Conservation (phyloP, 2,888 invertebrate genomes). For the Pasiphila rectangulata region DNA sequence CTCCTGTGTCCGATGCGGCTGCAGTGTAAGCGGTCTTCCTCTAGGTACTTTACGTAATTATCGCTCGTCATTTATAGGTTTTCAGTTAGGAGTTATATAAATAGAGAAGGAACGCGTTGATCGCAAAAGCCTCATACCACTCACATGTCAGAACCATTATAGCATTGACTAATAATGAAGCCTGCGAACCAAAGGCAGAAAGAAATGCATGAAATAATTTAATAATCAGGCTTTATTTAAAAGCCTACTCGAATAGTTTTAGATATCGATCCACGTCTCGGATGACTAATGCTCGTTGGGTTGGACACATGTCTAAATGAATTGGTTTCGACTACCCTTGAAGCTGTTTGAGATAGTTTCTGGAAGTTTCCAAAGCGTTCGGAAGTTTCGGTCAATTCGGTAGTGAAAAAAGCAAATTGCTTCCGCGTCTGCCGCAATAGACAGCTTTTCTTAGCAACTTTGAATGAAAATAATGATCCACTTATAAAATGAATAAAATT, state of each 20-base stretch:
- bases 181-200: not conserved
- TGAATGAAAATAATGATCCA: too few relatives aligned
- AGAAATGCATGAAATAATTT: constrained; percentile 2
- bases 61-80: too few relatives aligned
- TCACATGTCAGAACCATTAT: not conserved
- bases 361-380: constrained; percentile 2
- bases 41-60: too few relatives aligned
- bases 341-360: constrained; percentile 6
- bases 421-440: too few relatives aligned
- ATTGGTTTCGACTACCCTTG: constrained; percentile 17
- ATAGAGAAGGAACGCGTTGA: too few relatives aligned
- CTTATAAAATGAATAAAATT: too few relatives aligned
- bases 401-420: too few relatives aligned
- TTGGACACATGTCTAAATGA: constrained; percentile 22
- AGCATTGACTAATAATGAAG: not conserved
- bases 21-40: too few relatives aligned
- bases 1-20: too few relatives aligned
- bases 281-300: constrained; percentile 26
- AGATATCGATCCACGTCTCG: constrained; percentile 27
- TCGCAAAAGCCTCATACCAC: too few relatives aligned
- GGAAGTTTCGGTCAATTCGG: not conserved
- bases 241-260: constrained; percentile 21
- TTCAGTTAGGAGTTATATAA: too few relatives aligned
- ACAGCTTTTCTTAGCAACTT: too few relatives aligned
- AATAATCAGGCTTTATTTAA: constrained; percentile 11